These are phyloP conservation scores for Eretmocerus hayati DNA, from an alignment of 2,888 invertebrate species.

Conservation along the genomic window DNA sequence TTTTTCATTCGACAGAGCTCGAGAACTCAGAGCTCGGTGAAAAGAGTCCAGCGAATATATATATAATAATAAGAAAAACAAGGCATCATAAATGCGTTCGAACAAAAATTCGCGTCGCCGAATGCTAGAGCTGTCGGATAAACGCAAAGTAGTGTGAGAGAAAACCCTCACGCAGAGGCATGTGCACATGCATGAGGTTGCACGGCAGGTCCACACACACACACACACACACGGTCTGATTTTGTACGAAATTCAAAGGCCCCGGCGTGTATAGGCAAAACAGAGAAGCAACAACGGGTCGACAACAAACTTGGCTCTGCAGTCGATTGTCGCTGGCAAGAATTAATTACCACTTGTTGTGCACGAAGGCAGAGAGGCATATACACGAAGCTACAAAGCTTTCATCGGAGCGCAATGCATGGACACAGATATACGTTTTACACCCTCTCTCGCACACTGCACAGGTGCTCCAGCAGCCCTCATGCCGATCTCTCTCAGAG, in stretches of 20 bases:
- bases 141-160: neutral
- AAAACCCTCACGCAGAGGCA: neutral
- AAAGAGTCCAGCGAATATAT: neutral
- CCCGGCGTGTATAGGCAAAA: neutral
- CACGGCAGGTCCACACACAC: neutral
- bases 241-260: no score
- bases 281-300: slow-evolving; percentile 8
- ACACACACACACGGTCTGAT: neutral
- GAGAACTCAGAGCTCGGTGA: neutral
- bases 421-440: neutral
- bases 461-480: no score
- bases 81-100: slow-evolving; percentile 7
- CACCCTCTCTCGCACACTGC: no score
- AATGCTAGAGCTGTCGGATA: neutral
- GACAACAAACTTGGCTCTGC: slow-evolving; percentile 20
- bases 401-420: no score
- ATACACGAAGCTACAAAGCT: no score
- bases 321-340: slow-evolving; percentile 35
- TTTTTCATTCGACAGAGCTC: neutral
- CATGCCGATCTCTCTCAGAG: no score
- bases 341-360: slow-evolving; percentile 43
- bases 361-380: slow-evolving; percentile 32
- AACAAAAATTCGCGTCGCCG: slow-evolving; percentile 6
- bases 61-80: slow-evolving; percentile 1
- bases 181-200: neutral